Conservation (phyloP, 1,140 invertebrate species). For the Diabrotica virgifera region DNA sequence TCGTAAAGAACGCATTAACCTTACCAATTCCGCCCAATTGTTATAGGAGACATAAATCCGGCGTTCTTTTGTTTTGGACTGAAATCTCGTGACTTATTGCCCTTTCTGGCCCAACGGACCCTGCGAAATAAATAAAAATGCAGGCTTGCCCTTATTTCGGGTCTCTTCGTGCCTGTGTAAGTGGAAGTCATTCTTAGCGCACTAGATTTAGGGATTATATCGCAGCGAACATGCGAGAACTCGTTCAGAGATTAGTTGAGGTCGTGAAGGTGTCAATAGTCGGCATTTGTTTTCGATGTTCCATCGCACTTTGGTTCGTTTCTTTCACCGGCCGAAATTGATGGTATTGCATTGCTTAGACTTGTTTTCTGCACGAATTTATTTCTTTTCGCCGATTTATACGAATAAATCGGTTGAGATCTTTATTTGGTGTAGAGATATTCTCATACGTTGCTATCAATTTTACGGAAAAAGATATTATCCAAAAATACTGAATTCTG, state of each 20-base stretch:
- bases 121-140: conserved; percentile 14
- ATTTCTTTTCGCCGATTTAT: background rate
- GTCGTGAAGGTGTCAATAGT: conserved; percentile 8
- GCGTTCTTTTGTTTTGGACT: conserved; percentile 16
- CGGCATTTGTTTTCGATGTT: conserved; percentile 10
- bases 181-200: conserved; percentile 6
- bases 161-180: background rate
- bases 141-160: conserved; percentile 7
- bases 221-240: conserved; percentile 5
- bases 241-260: conserved; percentile 13
- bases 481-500: too few relatives aligned
- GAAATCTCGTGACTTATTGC: conserved; percentile 14
- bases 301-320: background rate
- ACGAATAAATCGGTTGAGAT: too few relatives aligned
- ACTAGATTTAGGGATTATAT: conserved; percentile 10
- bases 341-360: background rate
- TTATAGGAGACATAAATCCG: conserved; percentile 8
- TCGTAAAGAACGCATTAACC: background rate
- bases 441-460: too few relatives aligned
- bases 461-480: too few relatives aligned
- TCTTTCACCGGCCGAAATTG: background rate
- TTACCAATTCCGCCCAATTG: conserved; percentile 13
- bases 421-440: too few relatives aligned
- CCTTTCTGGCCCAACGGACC: conserved; percentile 7
- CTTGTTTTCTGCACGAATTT: background rate